Percentiles rank a stretch among this genome's conserved stretches.
Evolutionary conservation across 2,888 invertebrate species (phyloP).

Genomic region (Blastobasis lacticolella): DNA sequence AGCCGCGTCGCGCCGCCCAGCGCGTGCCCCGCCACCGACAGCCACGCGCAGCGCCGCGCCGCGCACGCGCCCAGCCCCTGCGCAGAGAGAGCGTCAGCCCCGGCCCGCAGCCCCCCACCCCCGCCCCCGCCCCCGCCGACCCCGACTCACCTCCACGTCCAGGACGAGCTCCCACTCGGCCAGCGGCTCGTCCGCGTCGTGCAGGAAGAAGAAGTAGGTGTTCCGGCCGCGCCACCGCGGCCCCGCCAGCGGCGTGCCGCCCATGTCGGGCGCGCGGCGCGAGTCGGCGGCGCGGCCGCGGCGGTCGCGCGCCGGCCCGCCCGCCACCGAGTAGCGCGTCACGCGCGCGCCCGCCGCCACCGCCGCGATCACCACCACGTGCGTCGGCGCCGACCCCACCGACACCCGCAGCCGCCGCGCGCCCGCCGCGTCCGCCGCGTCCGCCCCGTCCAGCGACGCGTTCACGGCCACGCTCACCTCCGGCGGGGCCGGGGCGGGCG

Average conservation of each 20-base stretch:
- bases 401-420: background rate
- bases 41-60: conserved; percentile 4
- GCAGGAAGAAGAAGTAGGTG: conserved; percentile 15
- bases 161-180: conserved; percentile 5
- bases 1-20: conserved; percentile 70
- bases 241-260: conserved; percentile 42
- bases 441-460: too few species aligned
- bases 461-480: conserved; percentile 1
- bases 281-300: conserved; percentile 55
- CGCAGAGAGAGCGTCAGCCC: background rate
- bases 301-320: conserved; percentile 47
- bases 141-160: conserved; percentile 5
- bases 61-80: conserved; percentile 12
- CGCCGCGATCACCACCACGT: conserved; percentile 71
- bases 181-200: conserved; percentile 14
- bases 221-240: conserved; percentile 20
- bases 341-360: conserved; percentile 70
- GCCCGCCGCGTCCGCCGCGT: background rate
- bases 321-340: conserved; percentile 70
- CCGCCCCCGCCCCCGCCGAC: background rate
- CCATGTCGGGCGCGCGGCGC: conserved; percentile 16
- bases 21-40: conserved; percentile 76
- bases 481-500: conserved; percentile 66
- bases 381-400: conserved; percentile 22
- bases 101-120: background rate